Percentiles rank a stretch among this genome's conserved stretches.
These are phyloP conservation scores for Lepisosteus oculatus DNA, from an alignment of 2,113 vertebrate genomes.

Conservation along the genomic window DNA sequence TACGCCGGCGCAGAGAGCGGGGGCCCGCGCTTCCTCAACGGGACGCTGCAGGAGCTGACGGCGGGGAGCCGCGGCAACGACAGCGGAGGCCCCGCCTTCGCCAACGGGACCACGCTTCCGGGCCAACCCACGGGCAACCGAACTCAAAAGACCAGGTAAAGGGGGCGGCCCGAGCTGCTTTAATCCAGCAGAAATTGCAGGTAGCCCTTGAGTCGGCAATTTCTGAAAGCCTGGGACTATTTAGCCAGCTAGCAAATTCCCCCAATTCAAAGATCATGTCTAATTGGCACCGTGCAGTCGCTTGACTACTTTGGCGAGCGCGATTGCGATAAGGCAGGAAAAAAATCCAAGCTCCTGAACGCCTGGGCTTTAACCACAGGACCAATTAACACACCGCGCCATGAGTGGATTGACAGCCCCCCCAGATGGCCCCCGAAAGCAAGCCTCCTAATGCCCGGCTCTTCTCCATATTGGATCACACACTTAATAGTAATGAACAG, in stretches of 20 bases:
- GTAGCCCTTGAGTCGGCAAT: too few species aligned
- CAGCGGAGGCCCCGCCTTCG: slow-evolving; percentile 65
- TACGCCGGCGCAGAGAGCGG: slow-evolving; percentile 63
- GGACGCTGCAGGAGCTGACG: slow-evolving; percentile 78
- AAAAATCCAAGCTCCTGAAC: neutral
- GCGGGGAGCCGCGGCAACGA: slow-evolving; percentile 63
- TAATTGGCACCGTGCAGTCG: neutral
- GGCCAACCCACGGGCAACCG: slow-evolving; percentile 59
- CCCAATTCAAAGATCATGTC: too few species aligned
- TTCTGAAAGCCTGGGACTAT: too few species aligned
- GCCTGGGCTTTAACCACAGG: neutral
- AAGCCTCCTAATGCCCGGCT: neutral
- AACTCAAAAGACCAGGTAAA: slow-evolving; percentile 87
- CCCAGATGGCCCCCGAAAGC: neutral
- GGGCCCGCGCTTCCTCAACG: slow-evolving; percentile 51
- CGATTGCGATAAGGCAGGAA: neutral
- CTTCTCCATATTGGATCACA: neutral
- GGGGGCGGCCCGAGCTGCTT: too few species aligned
- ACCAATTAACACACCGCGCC: neutral
- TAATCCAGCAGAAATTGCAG: too few species aligned
- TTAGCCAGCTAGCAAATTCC: too few species aligned
- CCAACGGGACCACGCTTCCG: slow-evolving; percentile 68
- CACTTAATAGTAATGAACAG: neutral
- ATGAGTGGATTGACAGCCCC: neutral
- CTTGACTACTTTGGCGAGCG: neutral